A percentile compares a stretch with the other conserved stretches of the same genome.
phyloP scores from a whole-genome alignment of 2,113 vertebrate genomes.

The Apteryx mantelli region DNA sequence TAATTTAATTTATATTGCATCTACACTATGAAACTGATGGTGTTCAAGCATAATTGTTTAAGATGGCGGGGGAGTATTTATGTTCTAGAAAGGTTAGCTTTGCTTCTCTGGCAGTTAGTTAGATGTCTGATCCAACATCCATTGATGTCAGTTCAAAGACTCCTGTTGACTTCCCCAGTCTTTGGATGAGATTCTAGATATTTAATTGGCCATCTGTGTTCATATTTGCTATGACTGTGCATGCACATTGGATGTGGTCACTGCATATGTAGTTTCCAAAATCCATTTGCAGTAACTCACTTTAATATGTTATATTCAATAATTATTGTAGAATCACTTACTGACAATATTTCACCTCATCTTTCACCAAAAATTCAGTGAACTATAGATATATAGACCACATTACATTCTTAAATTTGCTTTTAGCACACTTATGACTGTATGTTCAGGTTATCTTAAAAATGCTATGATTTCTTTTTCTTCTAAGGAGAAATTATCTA shows the following conservation, averaged over 20 bases:
- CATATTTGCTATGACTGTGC: rapidly evolving
- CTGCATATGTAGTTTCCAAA: not conserved
- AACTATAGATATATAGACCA: not conserved
- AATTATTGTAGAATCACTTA: not conserved
- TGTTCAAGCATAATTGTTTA: not conserved
- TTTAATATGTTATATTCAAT: not conserved
- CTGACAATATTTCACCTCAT: not conserved
- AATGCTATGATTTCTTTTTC: not conserved
- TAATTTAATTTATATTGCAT: not conserved
- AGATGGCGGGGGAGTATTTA: not conserved
- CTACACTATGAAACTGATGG: not conserved
- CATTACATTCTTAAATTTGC: not conserved
- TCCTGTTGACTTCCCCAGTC: not conserved
- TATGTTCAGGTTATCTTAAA: not conserved
- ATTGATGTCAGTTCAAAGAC: not conserved
- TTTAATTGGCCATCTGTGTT: not conserved
- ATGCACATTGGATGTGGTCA: not conserved
- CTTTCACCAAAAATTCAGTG: not conserved
- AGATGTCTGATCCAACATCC: not conserved
- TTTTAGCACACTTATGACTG: not conserved
- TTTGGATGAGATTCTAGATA: not conserved
- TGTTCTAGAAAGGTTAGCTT: not conserved
- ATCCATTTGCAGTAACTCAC: not conserved
- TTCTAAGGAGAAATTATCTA: not conserved
- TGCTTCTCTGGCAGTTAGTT: not conserved